Evolutionary conservation across 2,888 invertebrate species (phyloP).

Genomic region (Hololepta plana): DNA sequence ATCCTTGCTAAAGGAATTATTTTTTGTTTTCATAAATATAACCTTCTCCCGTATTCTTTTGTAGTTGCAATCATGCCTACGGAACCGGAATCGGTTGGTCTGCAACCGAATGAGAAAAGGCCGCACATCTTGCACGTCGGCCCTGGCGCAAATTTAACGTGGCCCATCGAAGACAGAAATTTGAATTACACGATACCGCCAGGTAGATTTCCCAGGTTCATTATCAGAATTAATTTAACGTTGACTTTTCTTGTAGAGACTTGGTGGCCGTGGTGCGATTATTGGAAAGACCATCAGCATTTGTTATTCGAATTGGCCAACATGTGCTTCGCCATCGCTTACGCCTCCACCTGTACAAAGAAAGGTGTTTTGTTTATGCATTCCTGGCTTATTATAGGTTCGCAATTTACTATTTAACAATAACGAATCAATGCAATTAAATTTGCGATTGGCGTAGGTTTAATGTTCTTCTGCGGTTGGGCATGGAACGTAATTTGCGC

Average conservation of each 20-base stretch:
- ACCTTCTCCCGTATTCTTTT: too few species aligned
- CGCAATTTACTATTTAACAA: conserved; percentile 1
- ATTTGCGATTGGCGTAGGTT: conserved; percentile 31
- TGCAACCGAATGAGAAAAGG: conserved; percentile 24
- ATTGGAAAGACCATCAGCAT: conserved; percentile 61
- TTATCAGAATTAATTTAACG: too few species aligned
- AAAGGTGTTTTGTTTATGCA: conserved; percentile 72
- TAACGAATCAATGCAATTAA: not conserved
- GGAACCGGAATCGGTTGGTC: conserved; percentile 13
- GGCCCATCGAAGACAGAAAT: conserved; percentile 21
- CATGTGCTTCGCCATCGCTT: conserved; percentile 59
- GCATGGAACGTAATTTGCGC: conserved; percentile 82
- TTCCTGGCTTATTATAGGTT: conserved; percentile 58
- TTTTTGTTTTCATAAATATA: too few species aligned
- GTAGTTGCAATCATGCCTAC: conserved; percentile 10
- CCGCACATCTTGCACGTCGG: conserved; percentile 22
- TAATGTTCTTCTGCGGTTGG: conserved; percentile 68
- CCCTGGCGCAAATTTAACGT: conserved; percentile 20
- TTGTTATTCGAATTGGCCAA: conserved; percentile 58
- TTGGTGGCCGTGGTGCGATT: conserved; percentile 54
- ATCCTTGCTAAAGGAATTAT: too few species aligned
- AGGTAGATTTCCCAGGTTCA: too few species aligned
- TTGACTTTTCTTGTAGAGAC: conserved; percentile 28
- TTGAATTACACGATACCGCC: conserved; percentile 25
- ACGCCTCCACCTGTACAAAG: conserved; percentile 59